Evolutionary conservation across 2,797 vertebrate genomes (phyloP).

Genomic region (Miichthys miiuy): DNA sequence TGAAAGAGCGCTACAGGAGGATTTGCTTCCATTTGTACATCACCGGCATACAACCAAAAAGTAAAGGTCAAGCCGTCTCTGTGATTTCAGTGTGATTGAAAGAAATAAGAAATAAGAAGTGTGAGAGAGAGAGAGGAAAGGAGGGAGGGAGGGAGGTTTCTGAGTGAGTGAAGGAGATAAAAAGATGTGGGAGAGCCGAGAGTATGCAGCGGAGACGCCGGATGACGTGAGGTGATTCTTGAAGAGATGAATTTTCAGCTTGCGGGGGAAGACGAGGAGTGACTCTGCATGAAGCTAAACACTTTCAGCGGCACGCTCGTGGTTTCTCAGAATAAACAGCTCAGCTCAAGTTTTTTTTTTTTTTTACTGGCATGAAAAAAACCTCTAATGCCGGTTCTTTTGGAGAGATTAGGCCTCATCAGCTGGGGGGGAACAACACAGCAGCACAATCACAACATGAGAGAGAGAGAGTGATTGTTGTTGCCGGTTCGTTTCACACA

Average conservation of each 20-base stretch:
- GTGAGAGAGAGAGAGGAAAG: not conserved
- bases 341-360: not conserved
- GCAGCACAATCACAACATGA: not conserved
- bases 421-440: not conserved
- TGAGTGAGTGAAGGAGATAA: slow-evolving; percentile 8
- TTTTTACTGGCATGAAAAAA: not conserved
- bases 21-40: not conserved
- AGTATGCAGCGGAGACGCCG: slow-evolving; percentile 17
- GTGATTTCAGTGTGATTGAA: not conserved
- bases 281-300: slow-evolving; percentile 18
- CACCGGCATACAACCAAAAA: not conserved
- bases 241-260: slow-evolving; percentile 44
- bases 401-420: slow-evolving; percentile 6
- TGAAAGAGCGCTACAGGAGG: not conserved
- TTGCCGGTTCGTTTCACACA: slow-evolving; percentile 14
- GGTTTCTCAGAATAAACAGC: slow-evolving; percentile 6
- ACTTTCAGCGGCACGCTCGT: slow-evolving; percentile 17
- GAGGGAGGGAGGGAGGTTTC: not conserved
- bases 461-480: slow-evolving; percentile 13
- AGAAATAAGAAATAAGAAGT: too few relatives aligned
- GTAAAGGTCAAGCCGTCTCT: not conserved
- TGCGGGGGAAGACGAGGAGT: not conserved
- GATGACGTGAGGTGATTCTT: slow-evolving; percentile 56
- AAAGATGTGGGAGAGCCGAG: slow-evolving; percentile 30
- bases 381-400: not conserved